Evolutionary conservation across 2,113 vertebrate species (phyloP).

Genomic region (Enhydra lutris): DNA sequence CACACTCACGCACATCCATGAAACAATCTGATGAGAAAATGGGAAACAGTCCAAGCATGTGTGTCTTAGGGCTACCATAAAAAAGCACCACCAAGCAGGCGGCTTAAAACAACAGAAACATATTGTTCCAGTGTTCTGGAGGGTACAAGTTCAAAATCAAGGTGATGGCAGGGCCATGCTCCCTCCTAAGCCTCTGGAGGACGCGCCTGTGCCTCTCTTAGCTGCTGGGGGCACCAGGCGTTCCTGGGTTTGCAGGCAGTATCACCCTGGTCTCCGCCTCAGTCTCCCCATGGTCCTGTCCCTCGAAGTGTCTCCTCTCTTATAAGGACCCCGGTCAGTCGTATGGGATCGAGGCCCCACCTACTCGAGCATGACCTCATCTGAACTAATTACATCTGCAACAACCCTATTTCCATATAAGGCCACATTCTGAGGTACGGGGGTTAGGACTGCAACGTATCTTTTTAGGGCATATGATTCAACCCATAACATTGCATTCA

Average conservation of each 20-base stretch:
- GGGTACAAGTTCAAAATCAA: neutral
- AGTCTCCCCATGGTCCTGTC: neutral
- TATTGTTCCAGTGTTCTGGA: neutral
- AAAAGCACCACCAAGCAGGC: neutral
- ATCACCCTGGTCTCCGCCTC: neutral
- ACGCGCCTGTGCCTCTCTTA: neutral
- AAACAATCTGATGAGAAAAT: neutral
- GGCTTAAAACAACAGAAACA: neutral
- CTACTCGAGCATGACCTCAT: neutral
- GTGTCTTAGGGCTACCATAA: neutral
- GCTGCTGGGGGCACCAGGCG: neutral
- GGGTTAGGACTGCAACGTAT: neutral
- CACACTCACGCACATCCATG: neutral
- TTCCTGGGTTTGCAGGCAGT: neutral
- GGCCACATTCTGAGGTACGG: neutral
- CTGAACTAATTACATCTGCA: neutral
- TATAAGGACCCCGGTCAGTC: neutral
- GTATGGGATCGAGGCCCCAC: neutral
- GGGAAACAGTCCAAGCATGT: neutral
- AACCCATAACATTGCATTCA: neutral
- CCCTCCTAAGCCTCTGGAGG: neutral
- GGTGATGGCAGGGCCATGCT: neutral
- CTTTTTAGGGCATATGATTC: neutral
- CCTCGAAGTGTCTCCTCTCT: neutral
- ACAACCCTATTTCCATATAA: neutral